A percentile compares a stretch with the other conserved stretches of the same genome.
phyloP scores from a whole-genome alignment of 2,888 invertebrate species.

The Drosophila mulleri region DNA sequence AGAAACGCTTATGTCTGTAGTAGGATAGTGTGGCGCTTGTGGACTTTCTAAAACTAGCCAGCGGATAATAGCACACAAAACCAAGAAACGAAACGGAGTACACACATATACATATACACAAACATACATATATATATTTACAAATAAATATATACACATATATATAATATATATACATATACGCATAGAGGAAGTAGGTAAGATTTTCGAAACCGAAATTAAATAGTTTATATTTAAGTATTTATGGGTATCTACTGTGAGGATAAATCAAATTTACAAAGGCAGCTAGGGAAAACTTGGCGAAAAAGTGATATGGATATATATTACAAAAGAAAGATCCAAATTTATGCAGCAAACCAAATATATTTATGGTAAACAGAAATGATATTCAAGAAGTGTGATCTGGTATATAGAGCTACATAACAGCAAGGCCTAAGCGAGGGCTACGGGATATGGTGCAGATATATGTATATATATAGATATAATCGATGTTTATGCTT shows the following conservation, averaged over 20 bases:
- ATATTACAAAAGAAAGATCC: neutral
- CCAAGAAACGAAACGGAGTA: slow-evolving; percentile 51
- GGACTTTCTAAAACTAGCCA: slow-evolving; percentile 82
- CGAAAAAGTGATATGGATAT: slow-evolving; percentile 3
- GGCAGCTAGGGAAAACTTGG: slow-evolving; percentile 4
- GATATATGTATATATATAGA: neutral
- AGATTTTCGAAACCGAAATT: slow-evolving; percentile 14
- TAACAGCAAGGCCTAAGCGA: slow-evolving; percentile 39
- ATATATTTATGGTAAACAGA: neutral
- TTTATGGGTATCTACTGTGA: slow-evolving; percentile 3
- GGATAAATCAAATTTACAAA: slow-evolving; percentile 10
- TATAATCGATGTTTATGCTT: neutral
- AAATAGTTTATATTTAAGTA: slow-evolving; percentile 4
- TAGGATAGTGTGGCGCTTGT: slow-evolving; percentile 81
- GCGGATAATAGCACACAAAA: slow-evolving; percentile 67
- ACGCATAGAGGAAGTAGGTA: slow-evolving; percentile 27
- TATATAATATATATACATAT: neutral
- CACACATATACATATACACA: slow-evolving; percentile 19
- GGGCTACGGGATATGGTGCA: slow-evolving; percentile 30
- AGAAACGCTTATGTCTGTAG: slow-evolving; percentile 82
- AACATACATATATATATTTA: neutral
- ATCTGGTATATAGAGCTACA: neutral
- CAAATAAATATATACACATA: neutral
- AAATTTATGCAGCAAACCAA: slow-evolving; percentile 5
- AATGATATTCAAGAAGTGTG: neutral